Evolutionary conservation across 2,888 invertebrate genomes (phyloP).

Genomic region (Shargacucullia verbasci): DNA sequence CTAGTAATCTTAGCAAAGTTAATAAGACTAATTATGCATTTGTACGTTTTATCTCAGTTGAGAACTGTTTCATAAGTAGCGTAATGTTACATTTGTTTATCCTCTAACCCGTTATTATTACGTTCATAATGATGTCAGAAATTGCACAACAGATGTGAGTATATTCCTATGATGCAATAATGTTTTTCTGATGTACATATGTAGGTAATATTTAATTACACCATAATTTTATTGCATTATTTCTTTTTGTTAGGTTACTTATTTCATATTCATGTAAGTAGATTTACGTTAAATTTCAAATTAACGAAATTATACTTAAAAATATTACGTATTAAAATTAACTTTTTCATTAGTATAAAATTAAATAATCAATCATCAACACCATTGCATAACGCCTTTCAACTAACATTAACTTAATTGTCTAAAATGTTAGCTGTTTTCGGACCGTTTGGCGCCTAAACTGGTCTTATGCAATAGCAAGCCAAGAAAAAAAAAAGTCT

Average conservation of each 20-base stretch:
- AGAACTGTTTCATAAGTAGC: conserved; percentile 1
- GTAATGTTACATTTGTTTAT: conserved; percentile 1
- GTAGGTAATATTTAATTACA: neutral
- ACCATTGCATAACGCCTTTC: conserved; percentile 47
- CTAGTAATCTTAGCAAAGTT: conserved; percentile 1
- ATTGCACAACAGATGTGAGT: neutral
- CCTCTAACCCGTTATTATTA: neutral
- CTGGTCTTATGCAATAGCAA: conserved; percentile 35
- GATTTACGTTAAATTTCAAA: neutral
- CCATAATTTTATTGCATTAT: neutral
- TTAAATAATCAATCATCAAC: conserved; percentile 31
- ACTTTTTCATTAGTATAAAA: conserved; percentile 14
- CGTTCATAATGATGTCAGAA: neutral
- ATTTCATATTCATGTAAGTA: neutral
- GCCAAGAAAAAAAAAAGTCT: conserved; percentile 17
- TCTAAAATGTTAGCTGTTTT: conserved; percentile 27
- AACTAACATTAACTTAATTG: conserved; percentile 27
- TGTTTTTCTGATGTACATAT: neutral
- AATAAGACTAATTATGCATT: conserved; percentile 11
- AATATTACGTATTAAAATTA: conserved; percentile 1
- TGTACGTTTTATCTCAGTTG: conserved; percentile 5
- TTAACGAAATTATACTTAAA: neutral
- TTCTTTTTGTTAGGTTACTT: neutral
- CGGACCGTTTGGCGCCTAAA: conserved; percentile 18
- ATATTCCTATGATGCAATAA: neutral